Base-by-base conservation (phyloP, 2,888 invertebrate species). In the Craniophora ligustri region DNA sequence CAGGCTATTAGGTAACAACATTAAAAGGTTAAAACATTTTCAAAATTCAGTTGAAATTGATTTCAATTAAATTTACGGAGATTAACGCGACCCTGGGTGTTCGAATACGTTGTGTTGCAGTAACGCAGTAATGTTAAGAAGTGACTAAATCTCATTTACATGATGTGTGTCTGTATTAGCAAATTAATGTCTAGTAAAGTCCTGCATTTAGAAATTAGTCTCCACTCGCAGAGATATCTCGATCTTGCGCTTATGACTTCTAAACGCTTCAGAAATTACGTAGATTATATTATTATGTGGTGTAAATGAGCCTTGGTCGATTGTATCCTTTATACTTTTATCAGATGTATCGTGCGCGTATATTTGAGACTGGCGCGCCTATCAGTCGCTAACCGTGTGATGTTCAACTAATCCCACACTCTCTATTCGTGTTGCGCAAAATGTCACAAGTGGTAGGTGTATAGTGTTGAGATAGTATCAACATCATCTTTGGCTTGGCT, bases 61-160 rank as follows among this genome's bases (percentile, higher is more conserved):
- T n/a, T 26, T n/a, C 2, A 0, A 1, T 16, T 16, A 32, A 15
- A 16, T 32, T 16, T 16, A 19, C 7, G 8, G 35, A 2, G 14
- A 6, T 15, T 5, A 5, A n/a, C 8, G 5, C 6, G 13, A 34
- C 46, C 35, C 48, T 53, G 23, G 56, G 40, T 68, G 65, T 57
- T 60, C 48, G 46, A 26, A 34, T 19, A 16, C 26, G 44, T 50
- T 38, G 59, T 40, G 62, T 62, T 68, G 66, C 71, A 68, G 65
- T 55, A 31, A 46, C 23, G 58, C 47, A 46, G 34, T 53, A 53
- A 45, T 31, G 55, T 54, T 30, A 54, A 58, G 41, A 41, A 26
- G 46, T 72, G 71, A 73, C 67, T 72, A 72, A 71, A 71, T 63
- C 73, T 72, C 71, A 71, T 71, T 71, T 72, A 71, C 71, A 71